Evolutionary conservation across 2,888 invertebrate species (phyloP), one percentile per base, ranked within the genome.

Genomic region (Erpobdella octoculata): DNA sequence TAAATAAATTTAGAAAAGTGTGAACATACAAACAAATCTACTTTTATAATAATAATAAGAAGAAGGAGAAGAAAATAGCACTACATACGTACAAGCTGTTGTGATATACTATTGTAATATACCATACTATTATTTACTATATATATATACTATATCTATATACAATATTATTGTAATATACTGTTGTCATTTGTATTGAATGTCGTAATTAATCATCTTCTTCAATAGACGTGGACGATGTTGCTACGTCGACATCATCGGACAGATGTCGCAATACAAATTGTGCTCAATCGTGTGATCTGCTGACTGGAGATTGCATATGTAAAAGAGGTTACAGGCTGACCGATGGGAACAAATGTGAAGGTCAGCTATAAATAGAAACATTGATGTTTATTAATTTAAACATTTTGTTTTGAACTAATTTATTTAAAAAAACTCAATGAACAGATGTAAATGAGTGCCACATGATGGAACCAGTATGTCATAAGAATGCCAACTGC

Each of bases 361-460:
- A 72, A 59, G 76, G 76, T 76, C 61, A 15, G 73, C 66, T 5
- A 21, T 31, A 31, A 12, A 41, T 31, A 8, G 67, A 6, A 37
- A 35, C 8, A 59, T 6, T n/a, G 18, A 18, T 33, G 41, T 33
- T n/a, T 68, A 41, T 21, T 18, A 21, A 0, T 48, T 68, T 9
- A 28, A 36, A 4, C 18, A 3, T 4, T n/a, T 36, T 31, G 53
- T 1, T 6, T 53, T n/a, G 53, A 53, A 53, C 53, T 41, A n/a
- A n/a, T n/a, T n/a, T n/a, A n/a, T n/a, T n/a, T n/a, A n/a, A n/a
- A n/a, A n/a, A n/a, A n/a, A n/a, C n/a, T n/a, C 18, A 18, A 25
- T 48, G 67, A 69, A 2, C 71, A 76, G 76, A 76, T 66, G 69
- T 76, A 18, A 73, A 76, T 38, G 76, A 76, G 65, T 76, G 76